Conservation (phyloP, 2,113 vertebrate species). For the Callaeas wilsoni region DNA sequence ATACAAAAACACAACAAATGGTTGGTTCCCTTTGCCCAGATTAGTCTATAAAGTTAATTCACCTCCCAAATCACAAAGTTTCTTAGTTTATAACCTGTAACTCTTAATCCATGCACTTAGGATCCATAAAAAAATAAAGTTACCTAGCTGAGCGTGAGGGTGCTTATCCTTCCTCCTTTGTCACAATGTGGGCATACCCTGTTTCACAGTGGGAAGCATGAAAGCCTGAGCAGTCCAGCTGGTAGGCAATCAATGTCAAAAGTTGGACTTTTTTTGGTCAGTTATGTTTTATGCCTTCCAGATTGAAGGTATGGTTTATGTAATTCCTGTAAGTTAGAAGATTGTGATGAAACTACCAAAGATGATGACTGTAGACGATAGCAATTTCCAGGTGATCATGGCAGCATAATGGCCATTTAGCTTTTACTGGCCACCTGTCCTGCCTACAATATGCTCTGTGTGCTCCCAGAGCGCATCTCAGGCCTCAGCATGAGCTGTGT, state of each 20-base stretch:
- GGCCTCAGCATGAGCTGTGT: neutral
- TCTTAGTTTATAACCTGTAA: neutral
- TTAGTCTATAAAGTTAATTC: neutral
- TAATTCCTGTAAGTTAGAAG: neutral
- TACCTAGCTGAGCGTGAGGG: neutral
- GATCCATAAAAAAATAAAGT: neutral
- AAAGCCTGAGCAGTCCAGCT: neutral
- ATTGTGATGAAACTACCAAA: neutral
- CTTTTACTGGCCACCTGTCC: neutral
- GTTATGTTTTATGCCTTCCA: neutral
- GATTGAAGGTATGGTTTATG: neutral
- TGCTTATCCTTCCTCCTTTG: neutral
- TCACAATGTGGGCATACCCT: fast-evolving
- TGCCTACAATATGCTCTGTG: fast-evolving
- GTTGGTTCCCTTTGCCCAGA: neutral
- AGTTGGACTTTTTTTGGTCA: neutral
- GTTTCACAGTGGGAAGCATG: neutral
- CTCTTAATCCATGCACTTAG: neutral
- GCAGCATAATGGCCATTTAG: neutral
- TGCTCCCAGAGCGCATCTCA: neutral
- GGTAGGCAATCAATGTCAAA: neutral
- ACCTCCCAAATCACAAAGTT: neutral
- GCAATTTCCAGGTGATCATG: neutral
- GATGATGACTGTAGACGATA: neutral
- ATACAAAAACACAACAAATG: neutral